A percentile compares a stretch with the other conserved stretches of the same genome.
Evolutionary conservation across 2,797 vertebrate species (phyloP).

Genomic region (Eulemur mongoz): DNA sequence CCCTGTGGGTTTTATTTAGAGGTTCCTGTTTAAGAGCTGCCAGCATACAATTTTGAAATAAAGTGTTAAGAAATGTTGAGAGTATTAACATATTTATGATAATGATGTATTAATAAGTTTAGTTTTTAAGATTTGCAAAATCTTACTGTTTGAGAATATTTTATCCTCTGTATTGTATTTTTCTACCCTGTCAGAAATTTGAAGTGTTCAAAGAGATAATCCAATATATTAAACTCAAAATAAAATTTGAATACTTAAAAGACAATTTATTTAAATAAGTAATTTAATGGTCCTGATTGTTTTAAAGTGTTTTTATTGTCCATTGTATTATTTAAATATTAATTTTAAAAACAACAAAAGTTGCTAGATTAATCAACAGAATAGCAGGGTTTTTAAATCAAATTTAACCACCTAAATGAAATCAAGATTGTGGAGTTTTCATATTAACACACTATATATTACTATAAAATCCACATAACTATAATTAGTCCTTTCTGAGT

Average conservation of each 20-base stretch:
- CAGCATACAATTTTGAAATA: neutral
- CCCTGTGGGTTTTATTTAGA: rapidly evolving
- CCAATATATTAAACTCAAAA: neutral
- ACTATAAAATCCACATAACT: neutral
- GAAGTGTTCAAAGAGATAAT: neutral
- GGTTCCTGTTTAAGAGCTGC: neutral
- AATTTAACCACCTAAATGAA: neutral
- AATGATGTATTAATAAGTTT: neutral
- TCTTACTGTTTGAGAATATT: neutral
- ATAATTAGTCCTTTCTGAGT: neutral
- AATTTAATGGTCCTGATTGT: neutral
- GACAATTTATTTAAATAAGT: neutral
- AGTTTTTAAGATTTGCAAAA: neutral
- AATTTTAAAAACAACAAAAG: neutral
- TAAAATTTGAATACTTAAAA: neutral
- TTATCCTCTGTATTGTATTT: neutral
- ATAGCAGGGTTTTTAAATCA: neutral
- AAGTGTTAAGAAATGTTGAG: neutral
- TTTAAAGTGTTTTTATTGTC: neutral
- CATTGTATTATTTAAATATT: neutral
- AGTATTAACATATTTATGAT: neutral
- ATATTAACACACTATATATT: neutral
- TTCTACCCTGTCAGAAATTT: neutral
- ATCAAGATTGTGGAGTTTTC: neutral
- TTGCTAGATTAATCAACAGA: neutral